Conservation (phyloP, 2,113 vertebrate species). For the Anguilla rostrata region DNA sequence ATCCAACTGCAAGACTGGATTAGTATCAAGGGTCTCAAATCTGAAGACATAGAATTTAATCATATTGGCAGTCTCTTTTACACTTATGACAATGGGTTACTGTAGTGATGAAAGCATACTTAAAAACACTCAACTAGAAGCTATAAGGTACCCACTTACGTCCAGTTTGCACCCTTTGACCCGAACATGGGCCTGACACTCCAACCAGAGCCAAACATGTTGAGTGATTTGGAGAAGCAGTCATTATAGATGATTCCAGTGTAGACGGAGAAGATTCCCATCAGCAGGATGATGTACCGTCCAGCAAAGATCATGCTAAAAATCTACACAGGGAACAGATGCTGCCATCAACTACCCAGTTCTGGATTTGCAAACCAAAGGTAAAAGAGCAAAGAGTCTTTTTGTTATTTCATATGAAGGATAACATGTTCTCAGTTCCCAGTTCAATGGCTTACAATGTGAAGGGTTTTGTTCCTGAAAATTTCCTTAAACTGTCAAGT, state of each 20-base stretch:
- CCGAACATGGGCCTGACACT: constrained; percentile 90
- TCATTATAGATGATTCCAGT: constrained; percentile 98
- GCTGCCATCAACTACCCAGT: background rate
- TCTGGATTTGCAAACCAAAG: background rate
- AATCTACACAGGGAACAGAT: constrained; percentile 70
- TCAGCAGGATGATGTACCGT: constrained; percentile 93
- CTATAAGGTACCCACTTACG: constrained; percentile 75
- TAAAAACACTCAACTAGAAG: constrained; percentile 4
- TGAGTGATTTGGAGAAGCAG: constrained; percentile 96
- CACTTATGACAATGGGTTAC: background rate
- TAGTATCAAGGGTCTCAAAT: constrained; percentile 66
- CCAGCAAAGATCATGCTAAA: constrained; percentile 92
- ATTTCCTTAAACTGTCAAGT: background rate
- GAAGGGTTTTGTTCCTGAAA: background rate
- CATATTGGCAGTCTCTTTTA: background rate
- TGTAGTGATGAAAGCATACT: background rate
- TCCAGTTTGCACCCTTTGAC: constrained; percentile 76
- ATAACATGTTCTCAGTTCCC: background rate
- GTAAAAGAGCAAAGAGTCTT: background rate
- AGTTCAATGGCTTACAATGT: background rate
- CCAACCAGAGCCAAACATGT: constrained; percentile 93
- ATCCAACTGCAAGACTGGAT: constrained; percentile 81
- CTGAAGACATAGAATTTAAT: constrained; percentile 52
- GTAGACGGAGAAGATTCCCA: constrained; percentile 96
- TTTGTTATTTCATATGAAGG: background rate